Evolutionary conservation across 2,113 vertebrate genomes (phyloP), one percentile per base, ranked within the genome.

Genomic region (Rhadina sibilatrix): DNA sequence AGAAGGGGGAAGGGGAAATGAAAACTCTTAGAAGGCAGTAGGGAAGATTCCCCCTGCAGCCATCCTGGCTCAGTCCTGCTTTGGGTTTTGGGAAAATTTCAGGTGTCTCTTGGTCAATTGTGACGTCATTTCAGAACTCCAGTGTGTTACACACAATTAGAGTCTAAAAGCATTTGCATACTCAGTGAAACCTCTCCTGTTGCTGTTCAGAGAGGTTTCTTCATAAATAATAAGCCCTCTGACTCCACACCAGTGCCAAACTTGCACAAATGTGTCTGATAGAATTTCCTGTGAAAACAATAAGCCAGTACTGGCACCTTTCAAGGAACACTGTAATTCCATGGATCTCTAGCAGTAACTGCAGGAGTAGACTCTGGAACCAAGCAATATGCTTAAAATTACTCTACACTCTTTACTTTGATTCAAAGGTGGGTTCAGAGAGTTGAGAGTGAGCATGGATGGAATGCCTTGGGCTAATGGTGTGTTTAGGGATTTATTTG

Each of bases 361-460:
- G 47, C 12, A 49, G 35, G 9, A 40, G 18, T 31, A 15, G 19
- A 35, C n/a, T 80, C 47, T 82, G 50, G 53, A 85, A 35, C 33
- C 76, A 71, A 91, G 47, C 40, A 85, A 4, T 70, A 7, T 49
- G 12, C 50, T 83, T 82, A 4, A 19, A 85, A 16, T 59, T 52
- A 12, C 37, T 76, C 27, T 42, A 1, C 28, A 27, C 25, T n/a
- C 40, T 40, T 40, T 40, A 5, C 14, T 40, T 40, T 40, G 40
- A 40, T 40, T 40, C 40, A 40, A 14, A 99, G 99, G 99, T 99
- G 95, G 15, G 98, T 97, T 61, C 47, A 31, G 24, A 47, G 77
- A 40, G 77, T 18, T 70, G 54, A 11, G 2, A 61, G 25, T 10
- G 21, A 60, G 10, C 6, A 1, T 1, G 31, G 18, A 1, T 1